Evolutionary conservation across 1,140 invertebrate species (phyloP).

Genomic region (Drosophila takahashii): DNA sequence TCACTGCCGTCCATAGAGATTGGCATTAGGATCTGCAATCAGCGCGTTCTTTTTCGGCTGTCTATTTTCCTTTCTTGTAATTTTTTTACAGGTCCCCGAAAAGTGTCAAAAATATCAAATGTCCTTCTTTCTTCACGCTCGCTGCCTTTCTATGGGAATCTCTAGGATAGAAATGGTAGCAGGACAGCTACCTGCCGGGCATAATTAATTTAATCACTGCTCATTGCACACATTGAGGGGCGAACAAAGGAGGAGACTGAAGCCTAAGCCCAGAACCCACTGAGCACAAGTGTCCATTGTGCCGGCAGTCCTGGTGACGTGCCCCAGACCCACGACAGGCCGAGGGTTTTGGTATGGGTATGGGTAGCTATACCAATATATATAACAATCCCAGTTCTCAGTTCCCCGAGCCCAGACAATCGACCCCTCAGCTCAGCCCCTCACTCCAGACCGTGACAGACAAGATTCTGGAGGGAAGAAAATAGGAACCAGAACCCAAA

Average conservation of each 20-base stretch:
- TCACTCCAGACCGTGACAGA: slow-evolving; percentile 48
- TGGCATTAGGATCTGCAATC: slow-evolving; percentile 51
- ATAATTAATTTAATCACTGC: slow-evolving; percentile 82
- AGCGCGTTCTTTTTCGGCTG: slow-evolving; percentile 25
- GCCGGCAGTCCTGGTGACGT: slow-evolving; percentile 64
- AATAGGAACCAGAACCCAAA: slow-evolving; percentile 22
- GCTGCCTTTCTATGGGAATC: slow-evolving; percentile 61
- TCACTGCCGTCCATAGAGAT: background rate
- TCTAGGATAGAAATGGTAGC: slow-evolving; percentile 8
- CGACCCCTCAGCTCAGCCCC: slow-evolving; percentile 44
- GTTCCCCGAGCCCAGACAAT: slow-evolving; percentile 23
- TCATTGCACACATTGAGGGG: slow-evolving; percentile 62
- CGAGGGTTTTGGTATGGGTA: background rate
- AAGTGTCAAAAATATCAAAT: slow-evolving; percentile 82
- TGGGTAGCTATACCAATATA: background rate
- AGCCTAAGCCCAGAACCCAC: slow-evolving; percentile 15
- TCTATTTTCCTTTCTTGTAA: slow-evolving; percentile 23
- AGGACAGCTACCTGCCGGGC: slow-evolving; percentile 59
- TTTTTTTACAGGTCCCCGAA: slow-evolving; percentile 65
- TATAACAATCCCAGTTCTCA: slow-evolving; percentile 25
- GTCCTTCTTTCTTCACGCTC: slow-evolving; percentile 72
- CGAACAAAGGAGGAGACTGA: slow-evolving; percentile 32
- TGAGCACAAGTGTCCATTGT: slow-evolving; percentile 73
- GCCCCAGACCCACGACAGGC: slow-evolving; percentile 70
- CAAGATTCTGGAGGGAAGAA: slow-evolving; percentile 34